These are phyloP conservation scores for Origma solitaria DNA, from an alignment of 2,113 vertebrate genomes.

Conservation along the genomic window DNA sequence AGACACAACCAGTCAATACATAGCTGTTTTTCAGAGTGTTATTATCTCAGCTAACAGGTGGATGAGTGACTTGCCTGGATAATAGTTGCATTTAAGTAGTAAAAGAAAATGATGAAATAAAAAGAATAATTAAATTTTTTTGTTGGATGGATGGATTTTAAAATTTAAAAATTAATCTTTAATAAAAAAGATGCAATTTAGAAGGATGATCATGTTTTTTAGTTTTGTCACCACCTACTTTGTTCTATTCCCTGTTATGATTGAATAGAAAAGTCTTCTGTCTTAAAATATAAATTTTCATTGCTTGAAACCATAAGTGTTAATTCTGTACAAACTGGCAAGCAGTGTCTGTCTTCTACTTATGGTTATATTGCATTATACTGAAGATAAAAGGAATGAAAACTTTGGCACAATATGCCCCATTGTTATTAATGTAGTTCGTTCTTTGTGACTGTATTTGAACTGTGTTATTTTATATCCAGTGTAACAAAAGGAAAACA, in stretches of 20 bases:
- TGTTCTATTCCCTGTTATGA: neutral
- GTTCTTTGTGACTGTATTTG: neutral
- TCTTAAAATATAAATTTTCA: neutral
- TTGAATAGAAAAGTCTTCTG: neutral
- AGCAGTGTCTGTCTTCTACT: neutral
- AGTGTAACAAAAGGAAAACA: neutral
- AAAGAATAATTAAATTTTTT: neutral
- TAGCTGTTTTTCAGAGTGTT: neutral
- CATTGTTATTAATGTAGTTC: neutral
- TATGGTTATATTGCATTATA: neutral
- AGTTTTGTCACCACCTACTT: neutral
- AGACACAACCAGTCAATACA: neutral
- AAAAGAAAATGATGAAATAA: neutral
- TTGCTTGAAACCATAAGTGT: neutral
- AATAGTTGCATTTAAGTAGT: neutral
- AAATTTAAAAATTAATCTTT: neutral
- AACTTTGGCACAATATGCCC: neutral
- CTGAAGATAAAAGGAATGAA: neutral
- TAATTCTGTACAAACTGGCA: neutral
- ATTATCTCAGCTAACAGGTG: neutral
- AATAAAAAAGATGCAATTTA: neutral
- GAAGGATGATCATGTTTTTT: fast-evolving
- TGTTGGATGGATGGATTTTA: neutral
- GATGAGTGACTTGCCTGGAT: neutral
- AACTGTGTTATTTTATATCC: neutral